Evolutionary conservation across 2,113 vertebrate species (phyloP).

Genomic region (Ceuthmochares aereus): DNA sequence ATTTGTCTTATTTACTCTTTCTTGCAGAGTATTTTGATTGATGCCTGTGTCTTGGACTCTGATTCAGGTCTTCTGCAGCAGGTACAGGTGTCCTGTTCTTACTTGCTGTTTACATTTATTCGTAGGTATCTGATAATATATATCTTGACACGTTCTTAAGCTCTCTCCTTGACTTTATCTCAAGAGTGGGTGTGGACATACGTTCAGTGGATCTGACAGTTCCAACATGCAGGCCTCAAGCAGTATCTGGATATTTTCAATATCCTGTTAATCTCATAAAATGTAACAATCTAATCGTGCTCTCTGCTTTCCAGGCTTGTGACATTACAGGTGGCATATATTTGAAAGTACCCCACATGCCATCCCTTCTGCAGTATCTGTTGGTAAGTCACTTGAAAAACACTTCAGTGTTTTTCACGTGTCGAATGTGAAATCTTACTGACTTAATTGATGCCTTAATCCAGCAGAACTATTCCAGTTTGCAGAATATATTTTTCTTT

Average conservation of each 20-base stretch:
- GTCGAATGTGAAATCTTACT: not conserved
- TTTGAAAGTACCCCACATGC: conserved; percentile 91
- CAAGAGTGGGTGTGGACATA: not conserved
- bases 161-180: not conserved
- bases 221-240: not conserved
- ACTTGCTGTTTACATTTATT: not conserved
- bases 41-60: conserved; percentile 92
- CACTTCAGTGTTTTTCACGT: not conserved
- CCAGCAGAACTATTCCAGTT: not conserved
- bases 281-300: not conserved
- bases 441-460: not conserved
- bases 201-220: not conserved
- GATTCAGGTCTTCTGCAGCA: conserved; percentile 97
- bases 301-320: conserved; percentile 86
- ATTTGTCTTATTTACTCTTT: not conserved
- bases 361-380: conserved; percentile 91
- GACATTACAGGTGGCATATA: conserved; percentile 97
- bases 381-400: conserved; percentile 81
- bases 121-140: not conserved
- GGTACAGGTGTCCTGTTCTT: conserved; percentile 70
- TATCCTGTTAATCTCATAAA: not conserved
- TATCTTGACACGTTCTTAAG: not conserved
- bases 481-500: not conserved
- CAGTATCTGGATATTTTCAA: not conserved
- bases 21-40: conserved; percentile 91